Conservation (phyloP, 2,113 vertebrate genomes). For the Podarcis muralis region DNA sequence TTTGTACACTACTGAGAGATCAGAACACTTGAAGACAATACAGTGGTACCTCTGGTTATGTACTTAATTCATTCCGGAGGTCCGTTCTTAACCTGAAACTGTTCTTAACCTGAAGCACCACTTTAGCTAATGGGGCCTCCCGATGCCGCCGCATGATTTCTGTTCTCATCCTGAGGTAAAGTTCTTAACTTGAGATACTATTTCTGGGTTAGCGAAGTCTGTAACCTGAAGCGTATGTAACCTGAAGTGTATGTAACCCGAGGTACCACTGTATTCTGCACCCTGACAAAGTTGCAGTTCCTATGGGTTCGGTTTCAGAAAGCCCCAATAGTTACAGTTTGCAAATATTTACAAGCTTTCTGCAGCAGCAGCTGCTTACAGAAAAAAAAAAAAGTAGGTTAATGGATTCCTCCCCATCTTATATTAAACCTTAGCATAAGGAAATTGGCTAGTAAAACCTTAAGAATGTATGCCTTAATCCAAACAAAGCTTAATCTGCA, state of each 20-base stretch:
- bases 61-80: too few species aligned
- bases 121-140: too few species aligned
- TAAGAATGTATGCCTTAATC: constrained; percentile 38
- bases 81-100: too few species aligned
- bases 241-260: too few species aligned
- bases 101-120: too few species aligned
- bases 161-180: too few species aligned
- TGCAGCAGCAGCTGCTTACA: constrained; percentile 37
- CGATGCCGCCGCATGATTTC: too few species aligned
- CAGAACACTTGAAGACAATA: constrained; percentile 2
- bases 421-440: constrained; percentile 19
- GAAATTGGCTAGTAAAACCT: constrained; percentile 36
- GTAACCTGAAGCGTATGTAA: too few species aligned
- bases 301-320: constrained; percentile 3
- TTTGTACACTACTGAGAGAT: not conserved
- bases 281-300: constrained; percentile 37
- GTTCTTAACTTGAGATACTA: too few species aligned
- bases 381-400: constrained; percentile 34
- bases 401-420: constrained; percentile 4
- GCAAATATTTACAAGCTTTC: constrained; percentile 14
- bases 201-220: too few species aligned
- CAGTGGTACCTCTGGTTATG: too few species aligned
- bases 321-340: constrained; percentile 40
- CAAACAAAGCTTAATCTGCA: constrained; percentile 44
- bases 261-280: not conserved